A percentile compares a stretch with the other conserved stretches of the same genome.
Evolutionary conservation across 2,113 vertebrate species (phyloP).

Genomic region (Brachirus orientalis): DNA sequence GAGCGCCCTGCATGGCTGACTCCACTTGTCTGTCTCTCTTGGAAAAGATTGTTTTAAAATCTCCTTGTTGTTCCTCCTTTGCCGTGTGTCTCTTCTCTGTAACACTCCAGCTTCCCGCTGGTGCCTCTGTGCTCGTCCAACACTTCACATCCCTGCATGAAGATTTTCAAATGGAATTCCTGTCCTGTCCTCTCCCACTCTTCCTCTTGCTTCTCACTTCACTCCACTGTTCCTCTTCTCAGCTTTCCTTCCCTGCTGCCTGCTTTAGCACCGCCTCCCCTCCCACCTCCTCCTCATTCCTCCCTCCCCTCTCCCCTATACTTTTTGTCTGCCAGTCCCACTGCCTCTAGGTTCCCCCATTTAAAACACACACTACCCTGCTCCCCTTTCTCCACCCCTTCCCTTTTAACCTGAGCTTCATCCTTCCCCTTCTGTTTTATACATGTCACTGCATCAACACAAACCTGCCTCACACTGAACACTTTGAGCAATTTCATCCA

Average conservation of each 20-base stretch:
- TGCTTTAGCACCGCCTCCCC: constrained; percentile 75
- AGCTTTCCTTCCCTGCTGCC: constrained; percentile 75
- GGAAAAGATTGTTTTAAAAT: constrained; percentile 15
- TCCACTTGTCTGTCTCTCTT: constrained; percentile 52
- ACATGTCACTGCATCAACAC: constrained; percentile 50
- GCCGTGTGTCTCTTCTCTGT: constrained; percentile 40
- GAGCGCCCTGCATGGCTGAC: constrained; percentile 75
- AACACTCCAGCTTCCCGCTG: constrained; percentile 47
- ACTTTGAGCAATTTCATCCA: background rate
- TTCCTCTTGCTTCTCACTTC: constrained; percentile 63
- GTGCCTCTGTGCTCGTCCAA: constrained; percentile 43
- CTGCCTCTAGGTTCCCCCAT: constrained; percentile 67
- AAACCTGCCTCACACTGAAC: constrained; percentile 39
- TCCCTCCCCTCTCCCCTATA: constrained; percentile 63
- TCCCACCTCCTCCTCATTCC: constrained; percentile 45
- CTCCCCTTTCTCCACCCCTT: constrained; percentile 49
- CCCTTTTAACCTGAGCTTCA: constrained; percentile 47
- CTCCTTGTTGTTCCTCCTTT: constrained; percentile 13
- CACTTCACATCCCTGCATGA: constrained; percentile 68
- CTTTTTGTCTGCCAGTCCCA: constrained; percentile 68
- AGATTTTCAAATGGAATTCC: constrained; percentile 68
- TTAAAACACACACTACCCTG: constrained; percentile 50
- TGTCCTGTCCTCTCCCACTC: constrained; percentile 50
- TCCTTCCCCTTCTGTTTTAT: constrained; percentile 48
- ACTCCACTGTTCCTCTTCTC: constrained; percentile 70